Evolutionary conservation across 2,113 vertebrate genomes (phyloP).

Genomic region (Oncorhynchus mykiss): DNA sequence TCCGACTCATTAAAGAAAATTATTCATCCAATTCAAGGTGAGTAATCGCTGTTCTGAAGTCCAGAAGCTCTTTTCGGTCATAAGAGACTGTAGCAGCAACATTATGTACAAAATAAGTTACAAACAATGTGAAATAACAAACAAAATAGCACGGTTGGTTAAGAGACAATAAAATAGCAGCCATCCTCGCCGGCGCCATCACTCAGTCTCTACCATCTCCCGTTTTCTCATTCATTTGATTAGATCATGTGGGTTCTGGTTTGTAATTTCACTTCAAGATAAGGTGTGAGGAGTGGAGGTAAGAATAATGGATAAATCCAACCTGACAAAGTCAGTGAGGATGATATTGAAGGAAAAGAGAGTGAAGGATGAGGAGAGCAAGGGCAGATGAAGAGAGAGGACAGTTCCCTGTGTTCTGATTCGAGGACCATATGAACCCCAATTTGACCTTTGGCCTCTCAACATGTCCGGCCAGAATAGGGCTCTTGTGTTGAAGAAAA

Average conservation of each 20-base stretch:
- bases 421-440: constrained; percentile 8
- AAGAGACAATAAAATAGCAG: no score
- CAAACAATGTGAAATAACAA: no score
- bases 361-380: neutral
- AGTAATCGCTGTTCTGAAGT: no score
- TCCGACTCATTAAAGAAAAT: no score
- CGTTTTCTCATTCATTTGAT: no score
- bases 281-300: neutral
- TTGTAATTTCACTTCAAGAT: neutral
- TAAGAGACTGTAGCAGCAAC: no score
- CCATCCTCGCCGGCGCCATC: no score
- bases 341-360: neutral
- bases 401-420: neutral
- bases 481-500: constrained; percentile 48
- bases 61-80: no score
- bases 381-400: neutral
- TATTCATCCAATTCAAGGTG: no score
- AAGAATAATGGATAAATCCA: neutral
- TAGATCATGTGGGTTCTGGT: neutral
- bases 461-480: constrained; percentile 41
- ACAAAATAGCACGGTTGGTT: no score
- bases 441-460: constrained; percentile 39
- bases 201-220: no score
- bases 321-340: neutral
- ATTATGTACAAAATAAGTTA: no score